Evolutionary conservation across 2,888 invertebrate species (phyloP).

Genomic region (Parthenolecanium corni): DNA sequence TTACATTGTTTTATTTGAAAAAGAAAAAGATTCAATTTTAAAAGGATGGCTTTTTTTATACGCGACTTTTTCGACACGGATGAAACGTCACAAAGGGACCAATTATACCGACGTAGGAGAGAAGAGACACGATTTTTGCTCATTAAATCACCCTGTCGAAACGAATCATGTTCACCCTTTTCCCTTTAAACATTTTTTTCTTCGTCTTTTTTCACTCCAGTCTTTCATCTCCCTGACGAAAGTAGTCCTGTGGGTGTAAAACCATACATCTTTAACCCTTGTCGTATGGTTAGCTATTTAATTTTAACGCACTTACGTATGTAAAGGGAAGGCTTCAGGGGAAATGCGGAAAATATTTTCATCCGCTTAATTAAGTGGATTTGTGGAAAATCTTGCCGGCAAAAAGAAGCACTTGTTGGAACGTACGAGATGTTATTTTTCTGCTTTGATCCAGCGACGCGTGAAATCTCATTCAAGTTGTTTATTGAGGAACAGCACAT

Average conservation of each 20-base stretch:
- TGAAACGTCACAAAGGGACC: slow-evolving; percentile 25
- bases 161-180: slow-evolving; percentile 8
- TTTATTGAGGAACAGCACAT: too few relatives aligned
- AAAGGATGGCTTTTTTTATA: neutral
- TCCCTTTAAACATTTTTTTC: neutral
- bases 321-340: too few relatives aligned
- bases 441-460: too few relatives aligned
- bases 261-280: slow-evolving; percentile 14
- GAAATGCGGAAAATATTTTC: too few relatives aligned
- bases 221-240: neutral
- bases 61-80: neutral
- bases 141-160: slow-evolving; percentile 21
- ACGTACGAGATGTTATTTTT: too few relatives aligned
- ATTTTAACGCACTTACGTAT: neutral
- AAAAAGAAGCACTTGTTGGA: too few relatives aligned
- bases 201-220: neutral
- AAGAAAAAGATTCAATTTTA: neutral
- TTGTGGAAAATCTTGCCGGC: too few relatives aligned
- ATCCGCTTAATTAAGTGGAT: too few relatives aligned
- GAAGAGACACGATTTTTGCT: slow-evolving; percentile 3
- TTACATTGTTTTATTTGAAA: too few relatives aligned
- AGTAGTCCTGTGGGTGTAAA: slow-evolving; percentile 14
- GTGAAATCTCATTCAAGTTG: too few relatives aligned
- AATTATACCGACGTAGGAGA: slow-evolving; percentile 7
- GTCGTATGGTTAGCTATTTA: neutral